These are phyloP conservation scores for Cerastis rubricosa DNA, from an alignment of 2,888 invertebrate genomes.

Conservation along the genomic window DNA sequence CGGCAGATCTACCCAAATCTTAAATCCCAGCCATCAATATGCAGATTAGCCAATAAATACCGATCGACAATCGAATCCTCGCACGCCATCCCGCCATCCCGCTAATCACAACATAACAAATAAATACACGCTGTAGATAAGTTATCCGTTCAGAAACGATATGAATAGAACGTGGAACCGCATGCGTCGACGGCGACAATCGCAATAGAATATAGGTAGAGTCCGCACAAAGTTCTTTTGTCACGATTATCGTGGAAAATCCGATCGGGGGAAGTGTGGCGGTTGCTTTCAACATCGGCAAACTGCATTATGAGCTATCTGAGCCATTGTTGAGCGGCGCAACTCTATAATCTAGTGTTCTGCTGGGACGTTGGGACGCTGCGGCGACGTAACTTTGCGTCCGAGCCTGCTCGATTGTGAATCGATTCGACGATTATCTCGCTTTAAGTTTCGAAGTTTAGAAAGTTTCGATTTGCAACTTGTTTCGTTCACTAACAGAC, in stretches of 20 bases:
- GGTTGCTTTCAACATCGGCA: conserved; percentile 87
- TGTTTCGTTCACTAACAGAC: neutral
- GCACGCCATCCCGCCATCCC: conserved; percentile 38
- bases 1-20: neutral
- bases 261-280: conserved; percentile 89
- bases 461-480: conserved; percentile 36
- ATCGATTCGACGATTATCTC: conserved; percentile 57
- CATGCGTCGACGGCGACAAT: conserved; percentile 77
- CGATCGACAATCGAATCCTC: conserved; percentile 39
- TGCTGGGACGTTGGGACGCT: conserved; percentile 59
- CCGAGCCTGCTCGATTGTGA: conserved; percentile 57
- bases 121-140: conserved; percentile 77
- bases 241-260: conserved; percentile 90
- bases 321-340: conserved; percentile 81
- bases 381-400: conserved; percentile 70
- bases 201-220: conserved; percentile 80
- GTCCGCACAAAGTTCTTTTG: conserved; percentile 89
- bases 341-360: conserved; percentile 82
- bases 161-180: conserved; percentile 80
- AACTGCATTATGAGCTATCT: conserved; percentile 90
- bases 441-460: conserved; percentile 61
- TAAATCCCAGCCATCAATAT: conserved; percentile 28
- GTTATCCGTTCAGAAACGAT: conserved; percentile 76
- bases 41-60: conserved; percentile 34
- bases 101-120: conserved; percentile 68